Conservation (phyloP, 2,797 vertebrate genomes). For the Danio aesculapii region DNA sequence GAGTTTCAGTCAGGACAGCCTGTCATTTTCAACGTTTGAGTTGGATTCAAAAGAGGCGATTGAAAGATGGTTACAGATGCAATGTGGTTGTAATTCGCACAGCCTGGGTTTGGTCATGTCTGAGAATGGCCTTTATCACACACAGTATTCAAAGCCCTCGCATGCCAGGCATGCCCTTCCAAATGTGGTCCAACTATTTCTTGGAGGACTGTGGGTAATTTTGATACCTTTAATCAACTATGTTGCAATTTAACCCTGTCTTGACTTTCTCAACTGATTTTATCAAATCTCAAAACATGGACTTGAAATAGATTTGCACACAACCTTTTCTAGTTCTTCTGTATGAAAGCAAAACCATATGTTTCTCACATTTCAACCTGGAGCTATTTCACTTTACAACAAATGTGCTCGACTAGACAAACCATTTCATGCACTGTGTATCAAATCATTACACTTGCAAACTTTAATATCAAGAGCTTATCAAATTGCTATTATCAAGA, state of each 20-base stretch:
- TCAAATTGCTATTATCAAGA: no score
- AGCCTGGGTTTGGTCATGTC: conserved; percentile 58
- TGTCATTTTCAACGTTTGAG: conserved; percentile 60
- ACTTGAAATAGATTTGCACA: conserved; percentile 21
- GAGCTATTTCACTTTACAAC: conserved; percentile 36
- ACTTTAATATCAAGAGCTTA: not conserved
- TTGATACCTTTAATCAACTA: conserved; percentile 63
- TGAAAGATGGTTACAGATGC: conserved; percentile 59
- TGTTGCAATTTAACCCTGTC: conserved; percentile 43
- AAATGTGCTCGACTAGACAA: not conserved
- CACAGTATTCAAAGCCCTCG: conserved; percentile 59
- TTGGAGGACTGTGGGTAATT: conserved; percentile 53
- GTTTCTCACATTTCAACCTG: conserved; percentile 34
- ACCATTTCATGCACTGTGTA: not conserved
- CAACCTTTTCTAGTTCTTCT: conserved; percentile 38
- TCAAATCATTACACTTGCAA: not conserved
- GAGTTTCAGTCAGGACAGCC: conserved; percentile 58
- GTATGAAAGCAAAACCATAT: conserved; percentile 39
- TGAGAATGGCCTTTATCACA: conserved; percentile 63
- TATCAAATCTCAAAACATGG: conserved; percentile 52
- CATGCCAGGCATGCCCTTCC: conserved; percentile 63
- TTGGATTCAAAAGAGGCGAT: conserved; percentile 58
- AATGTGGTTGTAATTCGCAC: conserved; percentile 68
- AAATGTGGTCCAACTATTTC: conserved; percentile 57
- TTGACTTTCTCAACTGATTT: conserved; percentile 48